These are phyloP conservation scores for Monomorium pharaonis DNA, from an alignment of 1,140 invertebrate species.

Conservation along the genomic window DNA sequence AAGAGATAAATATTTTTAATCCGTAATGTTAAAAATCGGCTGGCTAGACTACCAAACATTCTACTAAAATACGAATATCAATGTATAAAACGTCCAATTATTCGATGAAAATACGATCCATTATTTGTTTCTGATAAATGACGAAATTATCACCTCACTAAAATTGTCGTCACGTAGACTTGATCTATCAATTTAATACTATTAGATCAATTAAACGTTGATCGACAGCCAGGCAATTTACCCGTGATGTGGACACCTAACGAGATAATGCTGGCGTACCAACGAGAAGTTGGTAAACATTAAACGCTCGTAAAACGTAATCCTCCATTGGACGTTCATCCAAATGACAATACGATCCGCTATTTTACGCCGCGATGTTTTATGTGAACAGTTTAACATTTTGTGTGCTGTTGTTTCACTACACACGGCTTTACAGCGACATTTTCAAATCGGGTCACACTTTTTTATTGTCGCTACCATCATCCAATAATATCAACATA, in stretches of 20 bases:
- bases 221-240: conserved; percentile 43
- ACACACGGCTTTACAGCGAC: background rate
- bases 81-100: background rate
- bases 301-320: conserved; percentile 57
- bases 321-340: conserved; percentile 4
- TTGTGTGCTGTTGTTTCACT: background rate
- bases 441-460: background rate
- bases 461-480: background rate
- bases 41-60: background rate
- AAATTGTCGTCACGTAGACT: conserved; percentile 13
- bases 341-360: conserved; percentile 42
- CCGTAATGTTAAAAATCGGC: background rate
- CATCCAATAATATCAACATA: conserved; percentile 33
- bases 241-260: conserved; percentile 23
- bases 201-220: conserved; percentile 31
- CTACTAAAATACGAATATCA: background rate
- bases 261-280: conserved; percentile 22
- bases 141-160: conserved; percentile 8
- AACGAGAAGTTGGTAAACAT: conserved; percentile 46
- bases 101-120: background rate
- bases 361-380: conserved; percentile 40
- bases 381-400: conserved; percentile 16
- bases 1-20: conserved; percentile 35
- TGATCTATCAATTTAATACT: conserved; percentile 37
- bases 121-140: background rate